These are phyloP conservation scores for Melinopterus prodromus DNA, from an alignment of 2,888 invertebrate genomes.

Conservation along the genomic window DNA sequence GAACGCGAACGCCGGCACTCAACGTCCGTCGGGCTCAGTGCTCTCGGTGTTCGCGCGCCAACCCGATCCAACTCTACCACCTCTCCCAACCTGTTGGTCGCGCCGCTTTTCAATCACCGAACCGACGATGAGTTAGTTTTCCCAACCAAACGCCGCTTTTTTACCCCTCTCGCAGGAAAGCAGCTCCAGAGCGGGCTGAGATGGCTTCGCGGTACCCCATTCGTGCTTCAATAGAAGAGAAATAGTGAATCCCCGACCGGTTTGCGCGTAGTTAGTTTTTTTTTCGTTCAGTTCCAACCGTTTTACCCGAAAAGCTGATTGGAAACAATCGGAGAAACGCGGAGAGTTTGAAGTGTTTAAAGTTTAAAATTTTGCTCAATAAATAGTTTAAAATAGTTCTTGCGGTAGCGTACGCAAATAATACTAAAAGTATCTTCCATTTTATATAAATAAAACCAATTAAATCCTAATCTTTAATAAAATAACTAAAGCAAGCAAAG, in stretches of 20 bases:
- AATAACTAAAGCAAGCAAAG: background rate
- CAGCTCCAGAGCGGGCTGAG: background rate
- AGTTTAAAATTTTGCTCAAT: conserved; percentile 52
- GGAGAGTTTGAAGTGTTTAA: conserved; percentile 18
- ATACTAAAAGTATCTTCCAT: conserved; percentile 44
- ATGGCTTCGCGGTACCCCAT: conserved; percentile 14
- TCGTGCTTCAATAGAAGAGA: conserved; percentile 33
- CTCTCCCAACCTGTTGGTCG: conserved; percentile 45
- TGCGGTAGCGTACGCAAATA: conserved; percentile 38
- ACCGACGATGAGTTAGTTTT: conserved; percentile 29
- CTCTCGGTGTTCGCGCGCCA: conserved; percentile 47
- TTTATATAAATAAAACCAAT: conserved; percentile 37
- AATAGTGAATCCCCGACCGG: background rate
- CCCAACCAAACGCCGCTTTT: background rate
- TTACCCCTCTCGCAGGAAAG: background rate
- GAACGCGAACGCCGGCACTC: conserved; percentile 49
- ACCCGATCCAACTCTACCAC: conserved; percentile 43
- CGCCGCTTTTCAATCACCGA: conserved; percentile 31
- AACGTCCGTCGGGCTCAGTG: conserved; percentile 45
- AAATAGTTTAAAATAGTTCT: conserved; percentile 44
- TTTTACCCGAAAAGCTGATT: background rate
- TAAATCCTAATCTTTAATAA: background rate
- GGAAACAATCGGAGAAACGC: background rate
- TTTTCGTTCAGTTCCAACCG: background rate
- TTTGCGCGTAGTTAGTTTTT: background rate